These are phyloP conservation scores for Acinonyx jubatus DNA, from an alignment of 2,113 vertebrate species.

Conservation along the genomic window DNA sequence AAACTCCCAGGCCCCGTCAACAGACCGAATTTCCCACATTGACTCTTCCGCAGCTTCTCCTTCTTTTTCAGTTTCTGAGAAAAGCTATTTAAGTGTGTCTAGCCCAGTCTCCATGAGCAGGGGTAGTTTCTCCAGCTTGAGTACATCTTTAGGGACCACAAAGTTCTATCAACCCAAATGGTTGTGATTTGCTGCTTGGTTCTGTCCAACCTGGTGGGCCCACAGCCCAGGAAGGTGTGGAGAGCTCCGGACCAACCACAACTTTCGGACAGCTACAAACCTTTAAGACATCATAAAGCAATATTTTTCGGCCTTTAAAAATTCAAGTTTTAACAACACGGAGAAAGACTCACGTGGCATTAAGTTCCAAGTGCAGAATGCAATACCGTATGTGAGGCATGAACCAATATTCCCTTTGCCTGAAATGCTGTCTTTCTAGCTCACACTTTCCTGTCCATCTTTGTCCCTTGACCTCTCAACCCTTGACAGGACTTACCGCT, in stretches of 20 bases:
- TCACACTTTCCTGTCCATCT: rapidly evolving
- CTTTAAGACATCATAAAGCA: neutral
- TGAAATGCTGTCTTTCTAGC: neutral
- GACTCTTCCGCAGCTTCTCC: neutral
- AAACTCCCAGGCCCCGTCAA: neutral
- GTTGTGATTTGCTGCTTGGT: neutral
- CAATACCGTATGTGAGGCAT: rapidly evolving
- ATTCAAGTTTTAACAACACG: neutral
- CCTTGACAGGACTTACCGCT: neutral
- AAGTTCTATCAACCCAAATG: neutral
- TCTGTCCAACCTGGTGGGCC: neutral
- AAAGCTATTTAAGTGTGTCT: conserved; percentile 26
- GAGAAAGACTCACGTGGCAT: neutral
- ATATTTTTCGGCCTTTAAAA: conserved; percentile 3
- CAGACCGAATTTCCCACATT: neutral
- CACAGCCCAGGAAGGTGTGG: neutral
- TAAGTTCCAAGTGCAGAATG: neutral
- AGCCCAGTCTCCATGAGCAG: neutral
- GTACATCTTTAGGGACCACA: neutral
- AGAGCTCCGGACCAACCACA: neutral
- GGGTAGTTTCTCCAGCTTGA: neutral
- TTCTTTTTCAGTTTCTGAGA: neutral
- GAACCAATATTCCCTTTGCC: neutral
- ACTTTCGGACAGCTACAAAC: neutral
- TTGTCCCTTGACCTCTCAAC: neutral